Evolutionary conservation across 2,888 invertebrate species (phyloP).

Genomic region (Lycaena phlaeas): DNA sequence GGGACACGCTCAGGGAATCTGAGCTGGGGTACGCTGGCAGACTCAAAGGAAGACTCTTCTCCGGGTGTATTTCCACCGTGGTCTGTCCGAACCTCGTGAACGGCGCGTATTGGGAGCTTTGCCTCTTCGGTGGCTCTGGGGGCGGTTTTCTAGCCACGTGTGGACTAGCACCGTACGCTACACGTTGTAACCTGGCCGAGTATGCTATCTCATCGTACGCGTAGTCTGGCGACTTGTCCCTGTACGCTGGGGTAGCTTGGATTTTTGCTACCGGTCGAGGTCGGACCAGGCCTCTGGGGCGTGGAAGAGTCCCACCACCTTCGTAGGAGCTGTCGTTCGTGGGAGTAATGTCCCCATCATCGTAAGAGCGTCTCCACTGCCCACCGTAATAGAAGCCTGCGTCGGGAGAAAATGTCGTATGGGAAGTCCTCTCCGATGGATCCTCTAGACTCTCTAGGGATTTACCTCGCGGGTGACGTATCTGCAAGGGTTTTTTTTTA

Average conservation of each 20-base stretch:
- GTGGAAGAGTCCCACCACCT: conserved; percentile 89
- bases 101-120: conserved; percentile 71
- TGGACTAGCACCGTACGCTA: conserved; percentile 78
- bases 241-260: conserved; percentile 68
- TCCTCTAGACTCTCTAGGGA: conserved; percentile 89
- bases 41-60: conserved; percentile 73
- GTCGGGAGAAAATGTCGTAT: conserved; percentile 75
- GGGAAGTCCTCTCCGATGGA: conserved; percentile 76
- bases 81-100: conserved; percentile 70
- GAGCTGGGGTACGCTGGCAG: conserved; percentile 78
- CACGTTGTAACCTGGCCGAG: conserved; percentile 62
- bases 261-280: conserved; percentile 88
- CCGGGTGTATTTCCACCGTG: conserved; percentile 73
- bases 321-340: conserved; percentile 83
- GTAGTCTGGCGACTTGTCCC: conserved; percentile 60
- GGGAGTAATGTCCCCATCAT: conserved; percentile 90
- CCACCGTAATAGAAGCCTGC: conserved; percentile 73
- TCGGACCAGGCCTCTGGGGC: conserved; percentile 85
- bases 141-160: conserved; percentile 84
- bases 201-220: conserved; percentile 66
- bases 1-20: conserved; percentile 75
- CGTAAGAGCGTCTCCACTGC: conserved; percentile 84
- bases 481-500: too few species aligned
- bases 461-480: conserved; percentile 87
- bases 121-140: conserved; percentile 85